Evolutionary conservation across 2,888 invertebrate genomes (phyloP), one percentile per base, ranked within the genome.

Genomic region (Plemyria rubiginata): DNA sequence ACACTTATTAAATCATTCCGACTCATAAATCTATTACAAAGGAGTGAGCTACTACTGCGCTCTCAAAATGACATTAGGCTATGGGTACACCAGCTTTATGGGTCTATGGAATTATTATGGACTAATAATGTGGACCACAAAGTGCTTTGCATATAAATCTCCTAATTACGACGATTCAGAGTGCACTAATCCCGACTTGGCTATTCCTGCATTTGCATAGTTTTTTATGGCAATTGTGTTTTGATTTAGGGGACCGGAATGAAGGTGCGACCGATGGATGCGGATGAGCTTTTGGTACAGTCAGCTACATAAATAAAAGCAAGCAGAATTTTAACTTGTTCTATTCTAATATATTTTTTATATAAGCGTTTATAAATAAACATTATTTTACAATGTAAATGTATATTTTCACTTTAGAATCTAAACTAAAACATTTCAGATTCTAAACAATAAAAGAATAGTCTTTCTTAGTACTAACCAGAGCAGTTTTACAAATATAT

Each of bases 121-220:
- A 74, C 86, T 91, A 90, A 92, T 92, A 91, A 90, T 90, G 87
- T 84, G 83, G 78, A 86, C 89, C 90, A 84, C 91, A 92, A 82
- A 88, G 79, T 81, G 85, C 87, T 92, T 91, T 91, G 92, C 91
- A 92, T 92, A 90, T 88, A 92, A 92, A 92, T 92, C 90, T 88
- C 86, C 91, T 92, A 89, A 92, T 92, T 92, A 92, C 81, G 73
- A 71, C 78, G 67, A 91, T 91, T 92, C 87, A 90, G 74, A 74
- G 77, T 73, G 80, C 74, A 81, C 84, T 91, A 90, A 90, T 91
- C 90, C 87, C 78, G 72, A 81, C 85, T 86, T 84, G 85, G 78
- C 80, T 72, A 78, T 82, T 81, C 76, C 82, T 77, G 74, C 73
- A 85, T 89, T 89, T 86, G 87, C 88, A 90, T 88, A 83, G 80